Percentiles rank a stretch among this genome's conserved stretches.
Conservation (phyloP, 1,140 invertebrate genomes). For the Drosophila azteca region DNA sequence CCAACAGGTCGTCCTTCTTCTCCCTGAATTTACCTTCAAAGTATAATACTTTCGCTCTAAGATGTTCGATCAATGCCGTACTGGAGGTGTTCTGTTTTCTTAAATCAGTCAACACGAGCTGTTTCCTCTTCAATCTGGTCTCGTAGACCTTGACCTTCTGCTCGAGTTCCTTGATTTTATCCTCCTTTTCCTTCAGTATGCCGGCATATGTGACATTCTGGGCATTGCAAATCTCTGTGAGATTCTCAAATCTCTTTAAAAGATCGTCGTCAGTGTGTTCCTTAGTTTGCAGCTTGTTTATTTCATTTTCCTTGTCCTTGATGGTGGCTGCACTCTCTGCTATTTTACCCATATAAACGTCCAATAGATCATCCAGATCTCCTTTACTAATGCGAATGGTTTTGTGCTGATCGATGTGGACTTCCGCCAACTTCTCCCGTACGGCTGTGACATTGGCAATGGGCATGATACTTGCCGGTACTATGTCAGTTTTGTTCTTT, state of each 20-base stretch:
- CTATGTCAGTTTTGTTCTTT: constrained; percentile 32
- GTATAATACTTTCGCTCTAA: constrained; percentile 26
- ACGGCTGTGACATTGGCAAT: not conserved
- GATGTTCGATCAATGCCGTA: constrained; percentile 32
- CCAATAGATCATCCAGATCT: constrained; percentile 62
- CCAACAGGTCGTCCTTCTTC: constrained; percentile 63
- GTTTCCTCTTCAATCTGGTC: constrained; percentile 54
- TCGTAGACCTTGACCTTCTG: constrained; percentile 51
- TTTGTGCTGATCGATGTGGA: constrained; percentile 69
- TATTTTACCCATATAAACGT: constrained; percentile 61
- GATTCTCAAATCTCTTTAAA: constrained; percentile 39
- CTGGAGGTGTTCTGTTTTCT: constrained; percentile 49
- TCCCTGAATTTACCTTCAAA: constrained; percentile 49
- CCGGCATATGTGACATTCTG: constrained; percentile 29
- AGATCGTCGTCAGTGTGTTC: constrained; percentile 45
- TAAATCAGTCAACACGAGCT: constrained; percentile 38
- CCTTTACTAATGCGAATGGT: constrained; percentile 63
- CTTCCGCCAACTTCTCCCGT: constrained; percentile 53
- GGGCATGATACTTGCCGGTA: constrained; percentile 15
- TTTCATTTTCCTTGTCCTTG: constrained; percentile 56
- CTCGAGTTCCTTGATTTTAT: constrained; percentile 45
- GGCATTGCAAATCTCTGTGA: constrained; percentile 30
- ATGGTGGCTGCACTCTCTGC: constrained; percentile 63
- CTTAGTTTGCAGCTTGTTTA: constrained; percentile 38
- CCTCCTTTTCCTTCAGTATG: constrained; percentile 31